Evolutionary conservation across 2,888 invertebrate species (phyloP).

Genomic region (Augochlorella aurata): DNA sequence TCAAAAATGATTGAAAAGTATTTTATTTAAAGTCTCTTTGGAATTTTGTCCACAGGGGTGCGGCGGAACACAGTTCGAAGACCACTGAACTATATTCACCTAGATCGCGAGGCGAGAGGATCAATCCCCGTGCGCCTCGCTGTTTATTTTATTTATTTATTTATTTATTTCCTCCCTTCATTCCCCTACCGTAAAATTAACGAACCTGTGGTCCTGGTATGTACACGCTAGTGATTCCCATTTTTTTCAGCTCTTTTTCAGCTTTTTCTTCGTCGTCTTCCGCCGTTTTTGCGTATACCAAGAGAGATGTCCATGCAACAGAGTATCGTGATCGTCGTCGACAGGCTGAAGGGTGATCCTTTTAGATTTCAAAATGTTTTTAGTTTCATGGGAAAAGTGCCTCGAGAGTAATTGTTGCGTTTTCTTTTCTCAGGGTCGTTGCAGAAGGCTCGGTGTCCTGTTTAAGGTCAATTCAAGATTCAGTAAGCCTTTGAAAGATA

Average conservation of each 20-base stretch:
- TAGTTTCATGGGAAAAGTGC: too few species aligned
- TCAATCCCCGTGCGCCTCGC: neutral
- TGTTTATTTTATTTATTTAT: conserved; percentile 11
- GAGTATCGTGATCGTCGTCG: conserved; percentile 49
- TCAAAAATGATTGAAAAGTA: neutral
- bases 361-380: neutral
- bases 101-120: neutral
- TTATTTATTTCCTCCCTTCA: conserved; percentile 22
- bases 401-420: neutral
- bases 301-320: conserved; percentile 59
- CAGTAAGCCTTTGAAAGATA: too few species aligned
- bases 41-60: neutral
- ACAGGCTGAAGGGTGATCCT: conserved; percentile 5
- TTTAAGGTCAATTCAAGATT: too few species aligned
- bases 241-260: conserved; percentile 41
- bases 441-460: too few species aligned
- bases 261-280: conserved; percentile 23
- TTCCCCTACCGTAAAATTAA: conserved; percentile 64
- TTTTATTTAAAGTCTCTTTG: too few species aligned
- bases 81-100: conserved; percentile 10
- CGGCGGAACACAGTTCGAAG: neutral
- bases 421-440: neutral
- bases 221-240: conserved; percentile 68
- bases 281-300: conserved; percentile 63
- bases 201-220: conserved; percentile 69